These are phyloP conservation scores for Decapterus maruadsi DNA, from an alignment of 2,797 vertebrate species.

Conservation along the genomic window DNA sequence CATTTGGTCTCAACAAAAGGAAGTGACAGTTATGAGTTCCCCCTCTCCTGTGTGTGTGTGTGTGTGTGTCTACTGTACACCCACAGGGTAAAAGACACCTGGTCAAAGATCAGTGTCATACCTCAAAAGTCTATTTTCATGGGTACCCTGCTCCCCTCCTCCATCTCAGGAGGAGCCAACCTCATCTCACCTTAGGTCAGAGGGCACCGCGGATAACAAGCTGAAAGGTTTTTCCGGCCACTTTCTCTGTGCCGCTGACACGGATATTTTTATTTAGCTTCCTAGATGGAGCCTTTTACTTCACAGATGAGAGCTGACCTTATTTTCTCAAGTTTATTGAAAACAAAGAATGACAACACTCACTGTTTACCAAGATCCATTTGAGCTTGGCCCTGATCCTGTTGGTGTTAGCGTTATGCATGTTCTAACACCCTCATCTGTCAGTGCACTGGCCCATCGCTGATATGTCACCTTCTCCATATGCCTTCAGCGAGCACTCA, in stretches of 20 bases:
- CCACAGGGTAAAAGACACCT: conserved; percentile 4
- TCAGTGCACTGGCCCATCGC: conserved; percentile 8
- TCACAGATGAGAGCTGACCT: conserved; percentile 25
- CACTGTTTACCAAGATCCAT: conserved; percentile 9
- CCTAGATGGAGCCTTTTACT: conserved; percentile 2
- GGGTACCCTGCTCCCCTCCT: conserved; percentile 13
- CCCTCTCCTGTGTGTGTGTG: neutral
- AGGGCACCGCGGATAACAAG: conserved; percentile 65
- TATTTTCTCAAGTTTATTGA: conserved; percentile 17
- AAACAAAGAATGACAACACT: conserved; percentile 16
- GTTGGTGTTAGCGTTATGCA: conserved; percentile 9
- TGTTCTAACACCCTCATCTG: conserved; percentile 8
- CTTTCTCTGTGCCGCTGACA: conserved; percentile 29
- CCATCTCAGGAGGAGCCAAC: conserved; percentile 44
- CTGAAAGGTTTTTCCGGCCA: conserved; percentile 55
- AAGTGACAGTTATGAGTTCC: neutral
- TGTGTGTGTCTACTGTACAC: neutral
- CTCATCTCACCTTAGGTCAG: conserved; percentile 52
- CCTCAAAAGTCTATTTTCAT: conserved; percentile 56
- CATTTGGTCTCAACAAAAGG: neutral
- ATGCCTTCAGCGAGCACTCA: conserved; percentile 26
- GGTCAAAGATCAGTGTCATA: conserved; percentile 53
- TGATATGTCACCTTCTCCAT: conserved; percentile 21
- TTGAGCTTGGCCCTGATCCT: conserved; percentile 22
- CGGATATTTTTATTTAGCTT: conserved; percentile 45